These are phyloP conservation scores for Micromys minutus DNA, from an alignment of 2,113 vertebrate species.

Conservation along the genomic window DNA sequence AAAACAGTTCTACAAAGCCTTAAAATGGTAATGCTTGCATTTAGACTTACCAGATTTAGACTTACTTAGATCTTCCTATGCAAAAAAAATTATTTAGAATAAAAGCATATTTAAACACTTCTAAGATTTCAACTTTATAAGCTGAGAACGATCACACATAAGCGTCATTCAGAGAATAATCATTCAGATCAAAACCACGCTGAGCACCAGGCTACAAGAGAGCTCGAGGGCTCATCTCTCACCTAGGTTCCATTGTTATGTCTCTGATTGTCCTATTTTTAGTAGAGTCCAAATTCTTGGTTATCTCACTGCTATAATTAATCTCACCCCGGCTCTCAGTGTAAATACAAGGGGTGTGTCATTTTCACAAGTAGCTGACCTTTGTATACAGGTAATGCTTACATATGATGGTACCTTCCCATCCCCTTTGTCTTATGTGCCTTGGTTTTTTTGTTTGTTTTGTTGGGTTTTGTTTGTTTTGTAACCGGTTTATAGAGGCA, in stretches of 20 bases:
- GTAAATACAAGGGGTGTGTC: background rate
- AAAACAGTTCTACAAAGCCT: background rate
- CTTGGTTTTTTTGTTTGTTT: background rate
- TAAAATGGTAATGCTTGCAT: background rate
- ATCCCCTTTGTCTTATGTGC: background rate
- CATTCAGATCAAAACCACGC: background rate
- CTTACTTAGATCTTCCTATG: background rate
- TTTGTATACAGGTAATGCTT: background rate
- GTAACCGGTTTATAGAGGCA: background rate
- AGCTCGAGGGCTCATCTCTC: background rate
- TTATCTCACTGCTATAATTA: background rate
- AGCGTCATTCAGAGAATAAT: constrained; percentile 38
- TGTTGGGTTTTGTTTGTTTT: no score
- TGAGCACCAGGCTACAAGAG: background rate
- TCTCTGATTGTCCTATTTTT: background rate
- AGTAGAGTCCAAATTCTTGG: background rate
- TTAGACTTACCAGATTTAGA: background rate
- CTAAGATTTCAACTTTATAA: background rate
- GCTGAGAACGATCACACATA: constrained; percentile 1
- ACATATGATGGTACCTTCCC: background rate
- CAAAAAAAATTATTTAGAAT: constrained; percentile 48
- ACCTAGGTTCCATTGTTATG: background rate
- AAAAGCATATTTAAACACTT: constrained; percentile 26
- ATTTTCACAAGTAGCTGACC: background rate
- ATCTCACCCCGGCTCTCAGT: background rate